Percentiles rank a stretch among this genome's conserved stretches.
These are phyloP conservation scores for Mnemiopsis leidyi DNA, from an alignment of 37 sponge, comb jelly and placozoan genomes.

Conservation along the genomic window DNA sequence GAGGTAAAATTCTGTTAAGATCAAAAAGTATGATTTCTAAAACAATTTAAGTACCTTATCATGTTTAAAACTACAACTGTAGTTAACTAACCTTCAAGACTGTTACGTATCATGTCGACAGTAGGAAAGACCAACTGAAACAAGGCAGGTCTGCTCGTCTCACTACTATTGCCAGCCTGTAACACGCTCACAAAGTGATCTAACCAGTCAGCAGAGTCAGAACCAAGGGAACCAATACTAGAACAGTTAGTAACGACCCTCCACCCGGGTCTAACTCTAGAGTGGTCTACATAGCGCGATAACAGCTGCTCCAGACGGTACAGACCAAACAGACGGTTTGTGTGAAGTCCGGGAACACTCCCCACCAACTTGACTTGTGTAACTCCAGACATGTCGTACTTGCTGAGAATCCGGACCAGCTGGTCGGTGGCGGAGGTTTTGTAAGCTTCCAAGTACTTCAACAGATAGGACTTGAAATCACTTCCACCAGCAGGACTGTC, in stretches of 20 bases:
- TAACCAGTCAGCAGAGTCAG: slow-evolving; percentile 73
- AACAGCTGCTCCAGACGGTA: background rate
- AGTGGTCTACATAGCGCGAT: background rate
- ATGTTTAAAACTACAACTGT: too few relatives aligned
- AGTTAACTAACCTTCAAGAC: slow-evolving; percentile 88
- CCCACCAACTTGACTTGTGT: slow-evolving; percentile 15
- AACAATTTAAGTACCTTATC: too few relatives aligned
- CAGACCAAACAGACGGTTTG: background rate
- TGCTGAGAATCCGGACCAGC: background rate
- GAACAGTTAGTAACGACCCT: slow-evolving; percentile 87
- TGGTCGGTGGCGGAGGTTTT: background rate
- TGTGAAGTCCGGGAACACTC: slow-evolving; percentile 27
- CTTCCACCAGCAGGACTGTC: background rate
- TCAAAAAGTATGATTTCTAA: too few relatives aligned
- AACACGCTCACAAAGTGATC: slow-evolving; percentile 3
- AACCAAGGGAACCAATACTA: slow-evolving; percentile 87
- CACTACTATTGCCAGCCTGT: background rate
- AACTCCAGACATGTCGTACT: slow-evolving; percentile 33
- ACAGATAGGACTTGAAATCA: slow-evolving; percentile 36
- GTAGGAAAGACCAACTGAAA: slow-evolving; percentile 78
- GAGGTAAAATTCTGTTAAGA: too few relatives aligned
- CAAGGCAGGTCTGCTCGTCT: slow-evolving; percentile 63
- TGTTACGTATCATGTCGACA: slow-evolving; percentile 80
- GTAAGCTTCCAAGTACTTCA: slow-evolving; percentile 26
- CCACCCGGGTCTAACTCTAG: slow-evolving; percentile 70